phyloP scores from a whole-genome alignment of 1,140 invertebrate genomes.

The Aricia agestis region DNA sequence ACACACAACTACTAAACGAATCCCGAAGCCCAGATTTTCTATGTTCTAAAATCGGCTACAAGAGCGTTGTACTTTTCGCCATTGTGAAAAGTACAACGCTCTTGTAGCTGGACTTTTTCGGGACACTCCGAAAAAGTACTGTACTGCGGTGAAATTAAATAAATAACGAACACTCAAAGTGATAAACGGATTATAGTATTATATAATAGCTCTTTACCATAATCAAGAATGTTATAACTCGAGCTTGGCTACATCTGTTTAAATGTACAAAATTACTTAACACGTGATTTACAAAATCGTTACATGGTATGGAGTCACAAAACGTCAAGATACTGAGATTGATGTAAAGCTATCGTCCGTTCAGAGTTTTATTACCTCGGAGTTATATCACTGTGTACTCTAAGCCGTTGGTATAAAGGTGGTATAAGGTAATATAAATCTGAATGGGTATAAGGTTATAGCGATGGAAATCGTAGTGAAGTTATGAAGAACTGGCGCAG shows the following conservation, averaged over 20 bases:
- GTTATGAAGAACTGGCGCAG: not conserved
- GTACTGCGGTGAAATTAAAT: no score
- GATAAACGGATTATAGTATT: no score
- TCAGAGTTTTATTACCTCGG: not conserved
- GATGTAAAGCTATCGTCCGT: not conserved
- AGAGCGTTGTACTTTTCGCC: no score
- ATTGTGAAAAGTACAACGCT: no score
- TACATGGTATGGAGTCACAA: not conserved
- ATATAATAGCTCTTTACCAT: no score
- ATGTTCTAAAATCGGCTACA: no score
- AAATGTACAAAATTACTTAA: not conserved
- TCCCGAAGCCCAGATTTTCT: no score
- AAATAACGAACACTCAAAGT: no score
- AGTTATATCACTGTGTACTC: not conserved
- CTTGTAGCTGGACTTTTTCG: no score
- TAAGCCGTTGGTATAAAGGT: not conserved
- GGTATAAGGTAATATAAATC: not conserved
- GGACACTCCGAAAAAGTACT: no score
- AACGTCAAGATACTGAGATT: not conserved
- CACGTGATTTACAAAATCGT: not conserved
- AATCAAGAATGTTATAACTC: not conserved
- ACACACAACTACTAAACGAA: no score
- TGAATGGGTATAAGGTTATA: not conserved
- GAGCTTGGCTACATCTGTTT: not conserved
- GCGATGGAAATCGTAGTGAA: slow-evolving; percentile 1